Percentiles rank a stretch among this genome's conserved stretches.
Conservation (phyloP, 2,797 vertebrate species). For the Morelia viridis region DNA sequence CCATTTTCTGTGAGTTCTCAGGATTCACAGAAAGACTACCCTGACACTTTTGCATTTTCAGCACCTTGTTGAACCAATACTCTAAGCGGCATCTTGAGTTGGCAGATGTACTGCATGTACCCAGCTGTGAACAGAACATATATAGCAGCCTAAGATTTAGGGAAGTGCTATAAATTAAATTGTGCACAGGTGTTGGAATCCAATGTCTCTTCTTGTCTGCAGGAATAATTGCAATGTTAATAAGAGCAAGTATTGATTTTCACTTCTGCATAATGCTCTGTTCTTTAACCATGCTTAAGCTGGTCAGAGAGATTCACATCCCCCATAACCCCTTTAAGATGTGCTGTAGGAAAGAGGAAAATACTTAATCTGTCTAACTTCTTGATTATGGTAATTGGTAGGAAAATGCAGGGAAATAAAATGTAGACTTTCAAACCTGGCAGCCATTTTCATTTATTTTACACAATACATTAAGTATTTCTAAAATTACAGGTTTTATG, state of each 20-base stretch:
- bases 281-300: neutral
- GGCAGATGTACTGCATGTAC: neutral
- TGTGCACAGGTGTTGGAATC: neutral
- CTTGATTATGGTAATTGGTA: neutral
- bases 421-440: neutral
- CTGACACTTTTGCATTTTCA: neutral
- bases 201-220: neutral
- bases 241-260: neutral
- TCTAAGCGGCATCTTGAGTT: slow-evolving; percentile 7
- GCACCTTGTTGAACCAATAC: slow-evolving; percentile 23
- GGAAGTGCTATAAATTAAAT: slow-evolving; percentile 8
- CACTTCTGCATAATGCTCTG: neutral
- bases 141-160: neutral
- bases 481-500: neutral
- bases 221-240: slow-evolving; percentile 6
- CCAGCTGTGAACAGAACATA: slow-evolving; percentile 17
- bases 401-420: neutral
- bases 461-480: neutral
- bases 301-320: neutral
- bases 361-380: neutral
- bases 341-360: neutral
- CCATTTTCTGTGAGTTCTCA: neutral
- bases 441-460: no score
- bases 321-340: slow-evolving; percentile 11
- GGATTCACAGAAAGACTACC: neutral